Evolutionary conservation across 2,113 vertebrate species (phyloP), one percentile per base, ranked within the genome.

Genomic region (Sorex araneus): DNA sequence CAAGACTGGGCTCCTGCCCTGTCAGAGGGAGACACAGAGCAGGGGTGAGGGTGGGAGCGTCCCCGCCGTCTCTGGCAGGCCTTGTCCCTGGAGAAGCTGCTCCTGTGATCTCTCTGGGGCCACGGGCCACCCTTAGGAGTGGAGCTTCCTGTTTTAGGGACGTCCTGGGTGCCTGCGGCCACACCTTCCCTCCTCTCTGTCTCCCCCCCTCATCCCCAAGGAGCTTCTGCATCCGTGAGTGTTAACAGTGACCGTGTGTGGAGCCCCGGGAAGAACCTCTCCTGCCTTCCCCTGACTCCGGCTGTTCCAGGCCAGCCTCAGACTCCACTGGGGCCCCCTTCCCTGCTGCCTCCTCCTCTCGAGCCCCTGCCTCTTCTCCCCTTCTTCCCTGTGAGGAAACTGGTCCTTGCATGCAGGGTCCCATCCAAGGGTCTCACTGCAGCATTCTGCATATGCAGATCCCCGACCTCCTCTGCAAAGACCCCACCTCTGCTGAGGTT

Each of bases 321-420:
- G 1, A 36, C 3, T 27, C 18, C 5, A 0, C 23, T 73, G n/a
- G 0, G 11, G 8, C 13, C 1, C n/a, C 45, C 19, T 1, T 74
- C 73, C 63, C 30, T 21, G 30, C 0, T 9, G 3, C 63, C 32
- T 28, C 77, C 73, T 70, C 4, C 92, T 32, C 32, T 60, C 57
- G 3, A 57, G 69, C 28, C 25, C 32, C 0, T 9, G 3, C 63
- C 32, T 32, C 77, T 66, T 64, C 7, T 92, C 28, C 32, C 21
- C 19, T 74, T 63, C 32, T 43, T 79, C 18, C 76, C 13, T 25
- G 25, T 32, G 10, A 13, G 3, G 27, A 71, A 4, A 57, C 21
- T 27, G 13, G 32, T 67, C 57, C 3, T 63, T 85, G 25, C 81
- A 36, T 34, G 47, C 43, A 69, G 5, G 23, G 2, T 11, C 32